Base-by-base conservation (phyloP, 2,113 vertebrate species). In the Pipra filicauda region DNA sequence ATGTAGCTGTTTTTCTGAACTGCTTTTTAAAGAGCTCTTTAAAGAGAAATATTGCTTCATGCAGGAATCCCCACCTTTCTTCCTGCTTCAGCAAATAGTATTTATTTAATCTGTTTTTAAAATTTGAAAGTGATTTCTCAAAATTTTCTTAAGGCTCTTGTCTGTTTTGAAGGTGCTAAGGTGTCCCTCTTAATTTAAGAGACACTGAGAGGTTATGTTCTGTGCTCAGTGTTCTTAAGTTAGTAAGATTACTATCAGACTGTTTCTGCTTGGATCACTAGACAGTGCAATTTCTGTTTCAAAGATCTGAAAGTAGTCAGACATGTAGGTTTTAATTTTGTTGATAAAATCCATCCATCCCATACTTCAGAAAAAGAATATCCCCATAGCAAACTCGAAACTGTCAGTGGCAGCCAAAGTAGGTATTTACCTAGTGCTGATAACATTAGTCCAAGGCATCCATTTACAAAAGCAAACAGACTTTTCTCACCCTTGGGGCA, bases 381-480 rank as follows among this genome's bases (percentile, higher is more conserved):
- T 30, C 30, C 17, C n/a, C 41, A 52, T 6, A 39, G 39, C 31
- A 73, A 82, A 37, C 39, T 75, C 0, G 0, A 71, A 66, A 54
- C 31, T 77, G 16, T 23, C 33, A 31, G n/a, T 78, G 43, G 26
- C 10, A 57, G 43, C 37, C 71, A 18, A 54, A 76, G 37, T 18
- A 62, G 77, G 8, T 75, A 26, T 72, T 91, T 89, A 48, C 11
- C 11, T 90, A 52, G 7, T 55, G 33, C 39, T 70, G 33, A 33
- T 77, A 59, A 39, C 21, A 4, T 58, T 61, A 78, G 54, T 80
- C 54, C 64, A 73, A 46, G 37, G n/a, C 85, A 73, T 59, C 12
- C 14, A 8, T 85, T 85, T 93, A 88, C 48, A 77, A 61, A 82
- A 90, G 46, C 41, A 52, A 61, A 27, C 26, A 39, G 64, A 41